Percentiles rank a stretch among this genome's conserved stretches.
These are phyloP conservation scores for Ophioderma brevispina DNA, from an alignment of 35 echinoderm and acorn worm genomes.

Conservation along the genomic window DNA sequence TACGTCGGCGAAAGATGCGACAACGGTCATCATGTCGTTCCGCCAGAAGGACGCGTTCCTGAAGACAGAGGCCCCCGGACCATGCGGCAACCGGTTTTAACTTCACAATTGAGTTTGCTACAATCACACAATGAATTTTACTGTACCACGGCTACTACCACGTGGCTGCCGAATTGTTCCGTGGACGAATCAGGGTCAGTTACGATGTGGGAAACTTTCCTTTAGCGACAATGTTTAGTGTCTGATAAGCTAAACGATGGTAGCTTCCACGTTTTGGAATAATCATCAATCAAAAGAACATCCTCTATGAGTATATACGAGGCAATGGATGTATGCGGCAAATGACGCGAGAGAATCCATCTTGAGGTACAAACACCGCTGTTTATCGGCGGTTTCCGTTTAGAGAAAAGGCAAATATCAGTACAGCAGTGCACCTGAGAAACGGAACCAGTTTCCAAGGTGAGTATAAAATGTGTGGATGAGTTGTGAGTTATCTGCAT, in stretches of 20 bases:
- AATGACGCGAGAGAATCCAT: slow-evolving; percentile 61
- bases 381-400: slow-evolving; percentile 77
- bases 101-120: slow-evolving; percentile 81
- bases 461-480: too few species aligned
- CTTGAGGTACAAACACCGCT: slow-evolving; percentile 46
- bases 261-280: slow-evolving; percentile 81
- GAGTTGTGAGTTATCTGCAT: too few species aligned
- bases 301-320: slow-evolving; percentile 74
- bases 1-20: slow-evolving; percentile 78
- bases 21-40: slow-evolving; percentile 78
- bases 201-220: slow-evolving; percentile 95
- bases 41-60: slow-evolving; percentile 15
- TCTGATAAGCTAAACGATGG: slow-evolving; percentile 77
- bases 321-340: slow-evolving; percentile 40
- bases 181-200: slow-evolving; percentile 88
- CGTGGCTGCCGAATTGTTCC: slow-evolving; percentile 88
- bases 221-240: slow-evolving; percentile 75
- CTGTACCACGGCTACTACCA: slow-evolving; percentile 68
- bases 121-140: slow-evolving; percentile 78
- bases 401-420: slow-evolving; percentile 18
- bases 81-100: slow-evolving; percentile 50
- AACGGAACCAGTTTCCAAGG: slow-evolving; percentile 87
- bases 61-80: slow-evolving; percentile 18
- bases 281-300: slow-evolving; percentile 45
- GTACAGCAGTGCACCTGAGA: slow-evolving; percentile 77